A percentile compares a stretch with the other conserved stretches of the same genome.
Evolutionary conservation across 2,797 vertebrate genomes (phyloP).

Genomic region (Graptemys geographica): DNA sequence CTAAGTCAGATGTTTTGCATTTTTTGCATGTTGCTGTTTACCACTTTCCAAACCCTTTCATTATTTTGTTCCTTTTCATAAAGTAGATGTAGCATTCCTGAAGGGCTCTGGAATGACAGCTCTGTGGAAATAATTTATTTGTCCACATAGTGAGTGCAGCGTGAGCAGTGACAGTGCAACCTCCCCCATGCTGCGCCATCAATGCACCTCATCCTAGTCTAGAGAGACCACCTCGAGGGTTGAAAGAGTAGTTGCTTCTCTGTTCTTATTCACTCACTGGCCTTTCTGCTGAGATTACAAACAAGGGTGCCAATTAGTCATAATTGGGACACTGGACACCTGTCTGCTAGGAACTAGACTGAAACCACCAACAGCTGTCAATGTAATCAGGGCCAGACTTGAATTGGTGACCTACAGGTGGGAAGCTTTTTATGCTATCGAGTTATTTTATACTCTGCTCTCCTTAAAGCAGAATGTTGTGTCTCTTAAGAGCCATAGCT

Average conservation of each 20-base stretch:
- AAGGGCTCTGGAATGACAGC: background rate
- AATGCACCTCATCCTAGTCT: background rate
- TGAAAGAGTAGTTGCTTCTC: background rate
- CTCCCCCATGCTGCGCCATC: background rate
- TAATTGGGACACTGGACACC: background rate
- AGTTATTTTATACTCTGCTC: background rate
- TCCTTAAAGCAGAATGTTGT: background rate
- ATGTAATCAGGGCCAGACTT: background rate
- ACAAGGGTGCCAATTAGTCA: background rate
- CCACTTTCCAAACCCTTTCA: background rate
- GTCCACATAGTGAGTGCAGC: background rate
- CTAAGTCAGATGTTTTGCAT: background rate
- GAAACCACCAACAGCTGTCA: background rate
- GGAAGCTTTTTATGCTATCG: background rate
- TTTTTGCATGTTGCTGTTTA: background rate
- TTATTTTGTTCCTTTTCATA: background rate
- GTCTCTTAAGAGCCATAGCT: background rate
- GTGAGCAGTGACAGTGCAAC: background rate
- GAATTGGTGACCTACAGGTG: background rate
- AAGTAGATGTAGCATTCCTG: background rate
- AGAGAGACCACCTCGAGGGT: background rate
- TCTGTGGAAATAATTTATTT: background rate
- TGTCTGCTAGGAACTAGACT: background rate
- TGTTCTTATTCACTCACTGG: background rate
- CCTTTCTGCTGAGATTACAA: background rate